These are phyloP conservation scores for Sceloporus undulatus DNA, from an alignment of 2,113 vertebrate species.

Conservation along the genomic window DNA sequence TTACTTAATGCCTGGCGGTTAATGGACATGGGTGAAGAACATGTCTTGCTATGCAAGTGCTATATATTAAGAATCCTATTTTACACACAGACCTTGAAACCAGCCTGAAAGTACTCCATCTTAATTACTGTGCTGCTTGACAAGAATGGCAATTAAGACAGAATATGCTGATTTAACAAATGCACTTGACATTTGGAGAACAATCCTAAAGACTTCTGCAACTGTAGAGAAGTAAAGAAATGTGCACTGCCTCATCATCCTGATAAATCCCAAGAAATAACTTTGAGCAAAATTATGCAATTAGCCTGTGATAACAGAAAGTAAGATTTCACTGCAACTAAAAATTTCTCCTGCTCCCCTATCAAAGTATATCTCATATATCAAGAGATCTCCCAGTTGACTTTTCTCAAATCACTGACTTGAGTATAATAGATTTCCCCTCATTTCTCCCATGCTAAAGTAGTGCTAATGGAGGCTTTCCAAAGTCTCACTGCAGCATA, in stretches of 20 bases:
- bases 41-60: neutral
- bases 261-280: conserved; percentile 10
- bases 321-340: conserved; percentile 51
- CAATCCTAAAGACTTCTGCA: neutral
- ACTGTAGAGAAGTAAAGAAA: conserved; percentile 27
- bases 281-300: neutral
- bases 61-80: conserved; percentile 8
- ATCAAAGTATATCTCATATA: neutral
- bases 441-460: no score
- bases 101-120: neutral
- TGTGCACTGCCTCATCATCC: neutral
- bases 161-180: neutral
- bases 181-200: conserved; percentile 13
- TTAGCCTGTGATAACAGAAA: conserved; percentile 31
- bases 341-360: conserved; percentile 20
- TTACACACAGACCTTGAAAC: neutral
- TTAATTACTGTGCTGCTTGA: conserved; percentile 15
- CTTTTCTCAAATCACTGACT: no score
- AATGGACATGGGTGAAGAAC: neutral
- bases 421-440: no score
- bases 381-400: no score
- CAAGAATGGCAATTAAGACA: conserved; percentile 19
- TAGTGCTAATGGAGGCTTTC: no score
- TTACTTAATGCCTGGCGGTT: neutral
- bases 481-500: no score